Conservation (phyloP, 2,888 invertebrate species). For the Torymus tubicola region DNA sequence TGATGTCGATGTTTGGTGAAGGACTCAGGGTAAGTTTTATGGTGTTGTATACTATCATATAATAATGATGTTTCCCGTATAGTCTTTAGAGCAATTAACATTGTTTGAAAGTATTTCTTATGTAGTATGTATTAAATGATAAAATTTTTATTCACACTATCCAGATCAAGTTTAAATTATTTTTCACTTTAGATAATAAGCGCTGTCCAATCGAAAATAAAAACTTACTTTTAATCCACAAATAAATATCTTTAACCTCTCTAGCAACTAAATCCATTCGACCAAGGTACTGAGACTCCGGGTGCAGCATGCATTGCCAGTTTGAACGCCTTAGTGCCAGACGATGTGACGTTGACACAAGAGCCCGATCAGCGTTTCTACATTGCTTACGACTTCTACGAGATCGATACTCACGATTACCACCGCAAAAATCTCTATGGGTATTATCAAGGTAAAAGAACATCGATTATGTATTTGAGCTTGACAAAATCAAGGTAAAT, state of each 20-base stretch:
- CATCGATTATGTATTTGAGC: slow-evolving; percentile 49
- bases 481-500: not conserved
- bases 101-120: too few species aligned
- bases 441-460: slow-evolving; percentile 81
- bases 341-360: not conserved
- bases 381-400: slow-evolving; percentile 83
- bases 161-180: too few species aligned
- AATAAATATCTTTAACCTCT: not conserved
- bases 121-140: too few species aligned
- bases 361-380: slow-evolving; percentile 26
- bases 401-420: slow-evolving; percentile 88
- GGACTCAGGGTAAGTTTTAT: too few species aligned
- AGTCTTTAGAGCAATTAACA: too few species aligned
- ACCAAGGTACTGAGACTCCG: slow-evolving; percentile 21
- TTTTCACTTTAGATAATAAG: too few species aligned
- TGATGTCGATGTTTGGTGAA: too few species aligned
- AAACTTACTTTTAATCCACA: too few species aligned
- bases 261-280: slow-evolving; percentile 21
- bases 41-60: too few species aligned
- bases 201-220: too few species aligned
- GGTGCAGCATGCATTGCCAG: not conserved
- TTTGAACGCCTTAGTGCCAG: not conserved
- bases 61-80: too few species aligned
- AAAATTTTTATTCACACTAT: too few species aligned
- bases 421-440: slow-evolving; percentile 86